Percentiles rank a stretch among this genome's conserved stretches.
Evolutionary conservation across 1,140 invertebrate genomes (phyloP).

Genomic region (Sycophaga agraensis): DNA sequence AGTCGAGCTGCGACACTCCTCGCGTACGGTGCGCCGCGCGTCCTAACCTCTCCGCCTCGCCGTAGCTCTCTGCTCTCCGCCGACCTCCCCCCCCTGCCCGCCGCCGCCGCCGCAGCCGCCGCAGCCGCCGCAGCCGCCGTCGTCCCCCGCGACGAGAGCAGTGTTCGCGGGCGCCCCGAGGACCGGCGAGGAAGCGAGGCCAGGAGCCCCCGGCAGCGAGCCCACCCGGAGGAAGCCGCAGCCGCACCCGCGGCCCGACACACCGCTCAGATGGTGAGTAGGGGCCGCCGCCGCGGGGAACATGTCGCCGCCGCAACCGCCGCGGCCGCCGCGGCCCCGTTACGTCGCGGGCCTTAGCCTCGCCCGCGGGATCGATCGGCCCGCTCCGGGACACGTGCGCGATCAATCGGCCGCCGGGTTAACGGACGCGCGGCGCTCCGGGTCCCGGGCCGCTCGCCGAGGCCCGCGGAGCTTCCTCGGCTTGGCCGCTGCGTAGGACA

Average conservation of each 20-base stretch:
- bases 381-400: too few species aligned
- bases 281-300: constrained; percentile 18
- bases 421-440: too few species aligned
- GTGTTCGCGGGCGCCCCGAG: neutral
- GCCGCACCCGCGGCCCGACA: neutral
- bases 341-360: constrained; percentile 2
- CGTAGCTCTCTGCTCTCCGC: too few species aligned
- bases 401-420: too few species aligned
- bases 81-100: too few species aligned
- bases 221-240: too few species aligned
- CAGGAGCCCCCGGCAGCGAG: too few species aligned
- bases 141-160: neutral
- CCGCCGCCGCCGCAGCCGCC: neutral
- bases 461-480: neutral
- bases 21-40: too few species aligned
- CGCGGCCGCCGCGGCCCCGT: too few species aligned
- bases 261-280: neutral
- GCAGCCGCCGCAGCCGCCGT: neutral
- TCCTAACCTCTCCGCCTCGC: too few species aligned
- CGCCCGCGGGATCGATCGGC: constrained; percentile 4
- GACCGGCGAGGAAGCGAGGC: neutral
- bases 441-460: too few species aligned
- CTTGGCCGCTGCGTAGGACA: constrained; percentile 21
- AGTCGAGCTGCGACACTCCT: too few species aligned
- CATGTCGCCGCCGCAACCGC: constrained; percentile 32